Evolutionary conservation across 2,888 invertebrate genomes (phyloP).

Genomic region (Lumbricus terrestris): DNA sequence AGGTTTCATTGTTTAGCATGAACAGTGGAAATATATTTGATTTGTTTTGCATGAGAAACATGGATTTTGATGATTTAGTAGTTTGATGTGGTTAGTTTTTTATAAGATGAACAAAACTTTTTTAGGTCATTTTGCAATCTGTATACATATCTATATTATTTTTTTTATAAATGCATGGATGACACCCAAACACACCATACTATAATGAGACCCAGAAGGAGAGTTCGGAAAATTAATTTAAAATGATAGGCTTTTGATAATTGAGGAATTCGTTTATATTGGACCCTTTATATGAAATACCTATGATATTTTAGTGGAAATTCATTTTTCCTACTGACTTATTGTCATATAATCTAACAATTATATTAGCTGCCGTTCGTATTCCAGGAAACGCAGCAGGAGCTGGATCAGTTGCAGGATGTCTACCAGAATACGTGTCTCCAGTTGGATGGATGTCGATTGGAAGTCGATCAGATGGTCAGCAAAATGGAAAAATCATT

Average conservation of each 20-base stretch:
- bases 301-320: no score
- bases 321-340: background rate
- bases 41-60: background rate
- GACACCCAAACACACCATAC: no score
- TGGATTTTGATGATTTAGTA: background rate
- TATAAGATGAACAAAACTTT: no score
- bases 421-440: background rate
- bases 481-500: background rate
- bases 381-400: background rate
- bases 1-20: no score
- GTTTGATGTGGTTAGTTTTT: background rate
- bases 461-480: conserved; percentile 12
- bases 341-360: background rate
- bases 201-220: no score
- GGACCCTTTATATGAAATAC: background rate
- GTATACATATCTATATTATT: no score
- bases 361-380: background rate
- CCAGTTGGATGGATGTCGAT: background rate
- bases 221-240: no score
- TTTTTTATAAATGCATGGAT: no score
- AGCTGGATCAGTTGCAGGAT: background rate
- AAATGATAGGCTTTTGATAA: no score
- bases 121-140: no score
- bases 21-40: background rate
- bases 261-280: no score